Conservation (phyloP, 2,797 vertebrate species). For the Hippoglossus hippoglossus region DNA sequence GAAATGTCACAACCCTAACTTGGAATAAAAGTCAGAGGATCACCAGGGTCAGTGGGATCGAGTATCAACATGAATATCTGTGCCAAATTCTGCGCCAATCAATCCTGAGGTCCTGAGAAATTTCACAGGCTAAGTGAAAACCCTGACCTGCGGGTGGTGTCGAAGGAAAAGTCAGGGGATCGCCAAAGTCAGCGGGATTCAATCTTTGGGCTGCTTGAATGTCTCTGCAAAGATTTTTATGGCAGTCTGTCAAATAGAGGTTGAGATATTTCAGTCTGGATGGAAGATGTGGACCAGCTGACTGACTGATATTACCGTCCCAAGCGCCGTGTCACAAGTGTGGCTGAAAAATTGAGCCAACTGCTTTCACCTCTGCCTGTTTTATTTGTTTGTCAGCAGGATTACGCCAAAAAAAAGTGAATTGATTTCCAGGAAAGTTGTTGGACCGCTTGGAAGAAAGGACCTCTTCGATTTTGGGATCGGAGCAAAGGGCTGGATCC, state of each 20-base stretch:
- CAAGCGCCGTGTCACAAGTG: too few species aligned
- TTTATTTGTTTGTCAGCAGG: too few species aligned
- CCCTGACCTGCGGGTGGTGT: neutral
- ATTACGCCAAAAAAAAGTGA: too few species aligned
- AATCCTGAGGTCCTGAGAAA: constrained; percentile 2
- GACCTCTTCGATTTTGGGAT: too few species aligned
- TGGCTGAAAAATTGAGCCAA: neutral
- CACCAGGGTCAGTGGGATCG: neutral
- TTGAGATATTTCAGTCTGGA: neutral
- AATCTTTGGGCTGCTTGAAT: neutral
- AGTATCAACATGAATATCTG: neutral
- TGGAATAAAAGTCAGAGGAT: neutral
- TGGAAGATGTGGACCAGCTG: neutral
- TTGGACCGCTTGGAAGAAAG: too few species aligned
- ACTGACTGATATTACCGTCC: neutral
- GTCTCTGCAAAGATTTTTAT: neutral
- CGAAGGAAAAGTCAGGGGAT: neutral
- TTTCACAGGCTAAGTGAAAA: constrained; percentile 4
- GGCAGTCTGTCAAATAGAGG: neutral
- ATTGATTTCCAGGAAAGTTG: too few species aligned
- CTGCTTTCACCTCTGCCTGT: too few species aligned
- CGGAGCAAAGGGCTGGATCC: too few species aligned
- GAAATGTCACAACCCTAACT: neutral
- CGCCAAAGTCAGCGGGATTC: neutral
- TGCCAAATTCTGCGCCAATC: neutral